Evolutionary conservation across 1,140 invertebrate genomes (phyloP).

Genomic region (Akabosia matsudoensis): DNA sequence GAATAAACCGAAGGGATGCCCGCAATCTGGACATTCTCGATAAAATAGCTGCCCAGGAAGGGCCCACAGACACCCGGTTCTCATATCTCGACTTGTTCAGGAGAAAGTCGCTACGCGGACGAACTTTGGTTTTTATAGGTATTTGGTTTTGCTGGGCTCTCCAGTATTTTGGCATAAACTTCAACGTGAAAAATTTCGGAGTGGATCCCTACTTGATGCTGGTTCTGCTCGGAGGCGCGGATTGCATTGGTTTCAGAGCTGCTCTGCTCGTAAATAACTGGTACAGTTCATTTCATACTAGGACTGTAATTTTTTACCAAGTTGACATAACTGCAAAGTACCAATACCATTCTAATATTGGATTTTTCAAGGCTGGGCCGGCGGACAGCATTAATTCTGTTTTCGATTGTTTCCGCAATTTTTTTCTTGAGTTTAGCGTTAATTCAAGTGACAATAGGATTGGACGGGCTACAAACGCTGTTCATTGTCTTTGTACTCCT

Average conservation of each 20-base stretch:
- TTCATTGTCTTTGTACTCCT: slow-evolving; percentile 11
- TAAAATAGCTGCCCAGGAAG: slow-evolving; percentile 24
- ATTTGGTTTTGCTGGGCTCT: slow-evolving; percentile 44
- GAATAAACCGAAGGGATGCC: slow-evolving; percentile 45
- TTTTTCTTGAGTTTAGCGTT: slow-evolving; percentile 9
- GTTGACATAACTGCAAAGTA: neutral
- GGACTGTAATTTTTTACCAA: neutral
- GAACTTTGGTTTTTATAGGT: slow-evolving; percentile 33
- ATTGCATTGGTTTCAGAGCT: slow-evolving; percentile 33
- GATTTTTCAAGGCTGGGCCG: slow-evolving; percentile 10
- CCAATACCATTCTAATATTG: neutral
- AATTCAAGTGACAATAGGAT: neutral
- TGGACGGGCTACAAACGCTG: neutral
- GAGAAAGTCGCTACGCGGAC: slow-evolving; percentile 7
- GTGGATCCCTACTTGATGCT: slow-evolving; percentile 37
- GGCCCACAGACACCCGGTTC: neutral
- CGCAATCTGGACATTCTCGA: slow-evolving; percentile 13
- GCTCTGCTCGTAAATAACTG: slow-evolving; percentile 39
- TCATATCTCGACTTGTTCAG: slow-evolving; percentile 38
- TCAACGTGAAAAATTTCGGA: slow-evolving; percentile 38
- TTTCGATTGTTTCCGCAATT: slow-evolving; percentile 14
- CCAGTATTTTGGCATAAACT: slow-evolving; percentile 41
- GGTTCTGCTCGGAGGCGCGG: slow-evolving; percentile 31
- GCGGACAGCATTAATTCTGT: slow-evolving; percentile 18
- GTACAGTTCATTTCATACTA: slow-evolving; percentile 14